Evolutionary conservation across 2,888 invertebrate species (phyloP), one percentile per base, ranked within the genome.

Genomic region (Andrena bucephala): DNA sequence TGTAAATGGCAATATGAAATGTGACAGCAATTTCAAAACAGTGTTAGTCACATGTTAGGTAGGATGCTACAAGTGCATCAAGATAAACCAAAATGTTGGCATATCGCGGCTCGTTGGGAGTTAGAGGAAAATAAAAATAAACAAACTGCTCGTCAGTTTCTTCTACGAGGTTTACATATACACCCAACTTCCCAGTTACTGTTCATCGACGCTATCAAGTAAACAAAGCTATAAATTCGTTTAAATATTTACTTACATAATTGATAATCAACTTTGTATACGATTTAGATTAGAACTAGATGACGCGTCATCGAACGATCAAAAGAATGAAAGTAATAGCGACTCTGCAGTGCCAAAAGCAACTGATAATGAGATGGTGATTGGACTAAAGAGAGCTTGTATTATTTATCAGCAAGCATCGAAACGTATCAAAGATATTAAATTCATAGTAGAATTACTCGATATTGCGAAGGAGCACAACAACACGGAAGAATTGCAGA

Each of bases 21-120:
- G 69, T 83, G 68, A 66, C 87, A 94, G 94, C 90, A 89, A 83
- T 93, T 93, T 89, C 91, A 93, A 33, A 89, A 83, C 24, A 92
- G 89, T 36, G 92, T 94, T 6, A 94, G 94, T 83, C 89, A 92
- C 13, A 93, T 94, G 82, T 92, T 94, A 48, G 91, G 92, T 0
- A 92, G 92, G 74, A 94, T 95, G 94, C 92, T 95, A 4, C 92
- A 97, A 96, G 95, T 96, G 7, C 97, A 97, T 92, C 96, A 96
- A 16, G 96, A 97, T 69, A 96, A 96, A 88, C 96, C 96, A 13
- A 95, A 96, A 87, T 95, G 97, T 82, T 98, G 98, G 98, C 95
- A 96, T 77, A 94, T 96, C 86, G 98, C 98, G 0, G 97, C 97
- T 10, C 96, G 96, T 87, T 97, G 96, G 96, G 97, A 98, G 93